These are phyloP conservation scores for Phyllotis vaccarum DNA, from an alignment of 2,797 vertebrate species.

Conservation along the genomic window DNA sequence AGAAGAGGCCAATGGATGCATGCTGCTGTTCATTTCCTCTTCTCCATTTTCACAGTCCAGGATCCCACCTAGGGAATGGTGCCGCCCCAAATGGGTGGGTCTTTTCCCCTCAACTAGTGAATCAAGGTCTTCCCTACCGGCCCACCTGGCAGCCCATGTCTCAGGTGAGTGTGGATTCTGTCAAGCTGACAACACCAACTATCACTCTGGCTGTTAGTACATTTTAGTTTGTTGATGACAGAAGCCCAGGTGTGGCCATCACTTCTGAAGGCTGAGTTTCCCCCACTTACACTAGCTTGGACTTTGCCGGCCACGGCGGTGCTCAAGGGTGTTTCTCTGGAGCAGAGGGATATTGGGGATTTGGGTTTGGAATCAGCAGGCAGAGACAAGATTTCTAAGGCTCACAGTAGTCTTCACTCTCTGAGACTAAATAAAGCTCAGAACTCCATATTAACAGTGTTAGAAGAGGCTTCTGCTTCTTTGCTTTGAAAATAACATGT, in stretches of 20 bases:
- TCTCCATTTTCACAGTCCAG: neutral
- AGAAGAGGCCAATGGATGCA: neutral
- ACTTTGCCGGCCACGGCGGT: too few species aligned
- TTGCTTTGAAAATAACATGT: neutral
- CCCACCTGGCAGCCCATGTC: neutral
- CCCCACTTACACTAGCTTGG: accelerated
- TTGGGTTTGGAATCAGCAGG: neutral
- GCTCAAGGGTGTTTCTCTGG: neutral
- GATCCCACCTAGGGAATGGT: neutral
- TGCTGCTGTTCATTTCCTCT: neutral
- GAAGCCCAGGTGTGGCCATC: neutral
- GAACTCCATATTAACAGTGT: accelerated
- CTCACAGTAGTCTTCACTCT: neutral
- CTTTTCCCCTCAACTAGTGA: too few species aligned
- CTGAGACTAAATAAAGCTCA: neutral
- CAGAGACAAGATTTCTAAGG: neutral
- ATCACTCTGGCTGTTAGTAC: too few species aligned
- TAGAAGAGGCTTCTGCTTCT: neutral
- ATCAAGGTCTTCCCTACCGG: too few species aligned
- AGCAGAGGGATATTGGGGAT: neutral
- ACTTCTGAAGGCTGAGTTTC: neutral
- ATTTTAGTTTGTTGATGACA: neutral
- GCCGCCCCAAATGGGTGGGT: too few species aligned
- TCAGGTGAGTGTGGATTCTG: neutral
- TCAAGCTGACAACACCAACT: neutral